These are phyloP conservation scores for Sebastes flavidus DNA, from an alignment of 2,797 vertebrate species.

Conservation along the genomic window DNA sequence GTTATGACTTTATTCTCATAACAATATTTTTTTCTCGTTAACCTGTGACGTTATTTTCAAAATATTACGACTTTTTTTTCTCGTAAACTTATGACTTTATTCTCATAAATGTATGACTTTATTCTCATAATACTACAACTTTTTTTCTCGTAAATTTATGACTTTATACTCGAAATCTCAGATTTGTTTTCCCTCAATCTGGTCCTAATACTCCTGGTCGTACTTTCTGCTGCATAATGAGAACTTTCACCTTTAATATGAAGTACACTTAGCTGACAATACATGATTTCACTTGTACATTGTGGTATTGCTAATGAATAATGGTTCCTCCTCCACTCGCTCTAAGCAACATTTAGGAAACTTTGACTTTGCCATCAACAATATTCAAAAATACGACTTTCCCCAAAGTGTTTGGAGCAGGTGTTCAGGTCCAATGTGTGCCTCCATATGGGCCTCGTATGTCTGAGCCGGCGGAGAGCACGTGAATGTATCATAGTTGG, in stretches of 20 bases:
- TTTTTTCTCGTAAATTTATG: too few species aligned
- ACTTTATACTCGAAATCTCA: too few species aligned
- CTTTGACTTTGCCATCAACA: not conserved
- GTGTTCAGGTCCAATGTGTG: not conserved
- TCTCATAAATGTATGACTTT: too few species aligned
- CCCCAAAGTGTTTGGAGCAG: not conserved
- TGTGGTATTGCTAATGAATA: not conserved
- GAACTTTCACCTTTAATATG: not conserved
- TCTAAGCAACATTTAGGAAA: not conserved
- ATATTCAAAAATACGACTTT: not conserved
- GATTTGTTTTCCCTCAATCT: too few species aligned
- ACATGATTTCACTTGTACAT: not conserved
- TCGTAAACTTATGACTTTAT: too few species aligned
- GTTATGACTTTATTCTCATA: too few species aligned
- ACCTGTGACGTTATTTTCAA: too few species aligned
- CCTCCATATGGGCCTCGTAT: not conserved
- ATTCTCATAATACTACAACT: too few species aligned
- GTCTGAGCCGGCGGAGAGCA: constrained; percentile 36
- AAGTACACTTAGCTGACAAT: too few species aligned
- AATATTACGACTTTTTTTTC: too few species aligned
- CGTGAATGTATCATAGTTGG: constrained; percentile 62
- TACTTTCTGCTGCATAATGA: not conserved
- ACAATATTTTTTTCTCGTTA: too few species aligned
- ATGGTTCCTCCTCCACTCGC: not conserved
- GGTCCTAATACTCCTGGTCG: too few species aligned